Base-by-base conservation (phyloP, 2,113 vertebrate genomes). In the Climacteris rufus region DNA sequence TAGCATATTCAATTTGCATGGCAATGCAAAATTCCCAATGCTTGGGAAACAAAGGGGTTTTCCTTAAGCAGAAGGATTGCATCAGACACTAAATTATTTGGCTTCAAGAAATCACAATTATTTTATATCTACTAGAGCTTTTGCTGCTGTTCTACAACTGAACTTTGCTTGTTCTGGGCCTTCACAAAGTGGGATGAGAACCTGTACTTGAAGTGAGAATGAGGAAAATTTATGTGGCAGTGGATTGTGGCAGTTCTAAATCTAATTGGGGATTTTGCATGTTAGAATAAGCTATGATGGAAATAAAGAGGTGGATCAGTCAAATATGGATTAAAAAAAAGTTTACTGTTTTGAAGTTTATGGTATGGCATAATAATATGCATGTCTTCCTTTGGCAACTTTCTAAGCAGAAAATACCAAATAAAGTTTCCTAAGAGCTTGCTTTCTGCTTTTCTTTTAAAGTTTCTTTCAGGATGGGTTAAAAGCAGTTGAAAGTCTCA, bases 391-490 rank as follows among this genome's bases (percentile, higher is more conserved):
- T 85, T 77, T 70, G 83, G 44, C 53, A 75, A 52, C 47, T 71
- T 93, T 83, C 83, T 5, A 68, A 71, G 33, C 22, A 42, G 39
- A 64, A 93, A 71, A 83, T 66, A 37, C 44, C 22, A 70, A 93
- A 42, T 35, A 6, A 76, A 50, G 7, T 72, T 92, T 89, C 60
- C 31, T 61, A 85, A 30, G 44, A 42, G 3, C 68, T 72, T 86
- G 45, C 18, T 85, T 80, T 81, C n/a, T 93, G 44, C 53, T 61
- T 91, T 74, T 89, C 21, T 71, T 86, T 87, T 77, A 3, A 94
- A 99, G 99, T 98, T 99, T 99, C 97, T 99, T 99, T 97, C 99
- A 99, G 97, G 99, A 99, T 45, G 99, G 99, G 7, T 97, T 99
- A 92, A 99, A 99, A 98, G 99, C 99, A 7, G 99, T 99, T 75